Percentiles rank a stretch among this genome's conserved stretches.
phyloP scores from a whole-genome alignment of 2,797 vertebrate genomes.

The Sparus aurata region DNA sequence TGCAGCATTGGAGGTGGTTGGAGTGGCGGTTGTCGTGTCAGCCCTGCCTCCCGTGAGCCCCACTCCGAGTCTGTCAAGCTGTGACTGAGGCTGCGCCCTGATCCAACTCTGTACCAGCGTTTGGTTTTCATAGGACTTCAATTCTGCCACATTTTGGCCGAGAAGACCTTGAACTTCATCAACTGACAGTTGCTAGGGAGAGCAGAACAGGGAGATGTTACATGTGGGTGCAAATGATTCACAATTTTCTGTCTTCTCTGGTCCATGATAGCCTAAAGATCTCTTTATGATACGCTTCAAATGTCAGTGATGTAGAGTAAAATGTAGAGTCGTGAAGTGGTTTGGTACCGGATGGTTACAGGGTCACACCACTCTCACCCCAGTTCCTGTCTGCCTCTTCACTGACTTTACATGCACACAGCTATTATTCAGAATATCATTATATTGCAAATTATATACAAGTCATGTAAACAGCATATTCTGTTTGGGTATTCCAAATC shows the following conservation, averaged over 20 bases:
- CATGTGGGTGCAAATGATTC: neutral
- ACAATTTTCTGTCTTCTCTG: neutral
- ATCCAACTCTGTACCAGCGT: conserved; percentile 70
- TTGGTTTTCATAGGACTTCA: conserved; percentile 77
- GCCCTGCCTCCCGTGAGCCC: conserved; percentile 64
- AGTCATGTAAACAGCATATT: no score
- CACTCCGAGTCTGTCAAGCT: conserved; percentile 55
- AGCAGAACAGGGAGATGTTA: conserved; percentile 6
- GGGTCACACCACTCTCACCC: no score
- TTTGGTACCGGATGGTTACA: no score
- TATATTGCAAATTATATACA: no score
- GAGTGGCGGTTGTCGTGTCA: neutral
- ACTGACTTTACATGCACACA: no score
- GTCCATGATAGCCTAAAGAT: neutral
- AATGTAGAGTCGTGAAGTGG: no score
- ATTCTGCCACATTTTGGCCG: conserved; percentile 67
- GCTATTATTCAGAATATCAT: no score
- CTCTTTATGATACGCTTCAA: no score
- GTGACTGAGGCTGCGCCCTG: conserved; percentile 44
- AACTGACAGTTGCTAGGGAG: conserved; percentile 74
- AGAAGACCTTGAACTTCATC: conserved; percentile 73
- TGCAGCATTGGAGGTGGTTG: rapidly evolving
- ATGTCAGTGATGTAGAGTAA: no score
- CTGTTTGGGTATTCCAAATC: no score
- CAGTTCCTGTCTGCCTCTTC: no score